Evolutionary conservation across 2,797 vertebrate species (phyloP).

Genomic region (Eleutherodactylus coqui): DNA sequence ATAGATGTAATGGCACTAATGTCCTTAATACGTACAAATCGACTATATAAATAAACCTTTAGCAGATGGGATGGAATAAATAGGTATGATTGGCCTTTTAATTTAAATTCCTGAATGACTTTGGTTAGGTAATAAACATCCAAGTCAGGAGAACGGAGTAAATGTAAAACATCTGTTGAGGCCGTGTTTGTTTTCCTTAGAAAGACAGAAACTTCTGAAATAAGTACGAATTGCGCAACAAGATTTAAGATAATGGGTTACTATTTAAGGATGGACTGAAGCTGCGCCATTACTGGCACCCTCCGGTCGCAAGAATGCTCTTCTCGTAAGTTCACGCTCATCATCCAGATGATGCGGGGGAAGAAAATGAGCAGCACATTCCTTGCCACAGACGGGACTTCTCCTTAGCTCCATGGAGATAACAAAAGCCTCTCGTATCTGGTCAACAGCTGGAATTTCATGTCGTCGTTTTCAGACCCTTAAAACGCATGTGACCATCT

Average conservation of each 20-base stretch:
- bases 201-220: slow-evolving; percentile 54
- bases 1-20: background rate
- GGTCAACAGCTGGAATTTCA: slow-evolving; percentile 68
- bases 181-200: slow-evolving; percentile 29
- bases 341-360: slow-evolving; percentile 48
- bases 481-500: slow-evolving; percentile 32
- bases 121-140: slow-evolving; percentile 34
- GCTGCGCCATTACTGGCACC: slow-evolving; percentile 51
- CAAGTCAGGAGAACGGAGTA: slow-evolving; percentile 23
- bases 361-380: slow-evolving; percentile 70
- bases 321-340: slow-evolving; percentile 65
- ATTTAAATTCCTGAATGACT: slow-evolving; percentile 42
- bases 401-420: slow-evolving; percentile 68
- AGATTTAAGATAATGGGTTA: slow-evolving; percentile 56
- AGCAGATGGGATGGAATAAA: slow-evolving; percentile 31
- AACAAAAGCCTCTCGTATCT: slow-evolving; percentile 68
- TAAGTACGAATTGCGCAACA: slow-evolving; percentile 39
- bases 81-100: slow-evolving; percentile 38
- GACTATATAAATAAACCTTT: slow-evolving; percentile 22
- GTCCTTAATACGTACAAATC: background rate
- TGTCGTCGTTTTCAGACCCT: slow-evolving; percentile 63
- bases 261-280: slow-evolving; percentile 39
- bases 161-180: slow-evolving; percentile 50
- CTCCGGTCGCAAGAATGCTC: slow-evolving; percentile 63
- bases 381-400: slow-evolving; percentile 59